Base-by-base conservation (phyloP, 2,113 vertebrate genomes). In the Cyphotilapia sp. region DNA sequence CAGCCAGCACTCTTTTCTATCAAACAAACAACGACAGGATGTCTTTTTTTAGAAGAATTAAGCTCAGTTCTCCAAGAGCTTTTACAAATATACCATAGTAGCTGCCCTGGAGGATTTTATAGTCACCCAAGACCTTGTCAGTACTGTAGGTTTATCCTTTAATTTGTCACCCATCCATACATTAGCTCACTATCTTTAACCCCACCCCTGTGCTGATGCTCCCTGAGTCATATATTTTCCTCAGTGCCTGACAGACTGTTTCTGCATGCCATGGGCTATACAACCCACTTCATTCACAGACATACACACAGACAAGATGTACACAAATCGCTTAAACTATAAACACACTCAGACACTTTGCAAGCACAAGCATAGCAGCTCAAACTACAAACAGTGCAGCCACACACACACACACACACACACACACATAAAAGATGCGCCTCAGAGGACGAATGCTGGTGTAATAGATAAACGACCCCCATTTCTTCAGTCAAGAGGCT, bases 381-480 rank as follows among this genome's bases (percentile, higher is more conserved):
- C 33, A 42, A 19, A 51, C 81, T 49, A 22, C 54, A 88, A 76
- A 85, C 38, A 78, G 9, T 91, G 84, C 80, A 57, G 24, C 61
- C 86, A 38, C 53, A 76, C 42, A 76, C 87, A 82, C 22, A 87
- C 85, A 31, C 45, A 71, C 31, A 35, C 86, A 38, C 53, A 76
- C 14, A 76, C 66, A 81, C 87, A 85, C 31, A 35, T 17, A 76
- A 29, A 76, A 29, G 24, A 76, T 5, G 19, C 8, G 51, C 81
- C 90, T 89, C 92, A 69, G 83, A 91, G 93, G 92, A 92, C 49
- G 84, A 89, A 92, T 49, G 85, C 94, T 94, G 94, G 83, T 91
- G 87, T 89, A 83, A 83, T 86, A 93, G 94, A 96, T 94, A 94
- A 95, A 94, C 51, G 13, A 84, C 71, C 40, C 82, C 71, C 81